Base-by-base conservation (phyloP, 1,140 invertebrate genomes). In the Drosophila setifemur region DNA sequence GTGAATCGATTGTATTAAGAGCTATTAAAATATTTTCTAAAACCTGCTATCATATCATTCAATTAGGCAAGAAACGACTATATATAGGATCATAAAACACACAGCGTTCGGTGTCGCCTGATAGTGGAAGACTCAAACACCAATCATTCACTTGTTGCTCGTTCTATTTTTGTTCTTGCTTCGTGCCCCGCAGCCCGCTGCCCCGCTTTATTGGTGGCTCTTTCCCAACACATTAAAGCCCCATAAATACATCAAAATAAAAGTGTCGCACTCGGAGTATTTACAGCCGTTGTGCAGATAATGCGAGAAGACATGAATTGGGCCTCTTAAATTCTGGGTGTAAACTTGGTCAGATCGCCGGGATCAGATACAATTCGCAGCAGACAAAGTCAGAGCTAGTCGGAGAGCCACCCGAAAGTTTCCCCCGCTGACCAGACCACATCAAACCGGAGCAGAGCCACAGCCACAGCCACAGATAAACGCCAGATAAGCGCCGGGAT, bases 11-110 rank as follows among this genome's bases (percentile, higher is more conserved):
- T 85, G 81, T 86, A 85, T 85, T 85, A 85, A 86, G 70, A 85
- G 79, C 81, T 86, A 85, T 85, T 85, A 85, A 85, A 85, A 85
- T 85, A 86, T 85, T 86, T 85, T 85, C 81, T 86, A 79, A 83
- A 79, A 63, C 70, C 81, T 71, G 60, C 79, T 85, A 86, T 85
- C 79, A 85, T 85, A 79, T 85, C 79, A 85, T 85, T 85, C 79
- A 86, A 85, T 85, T 85, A 86, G 81, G 79, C 79, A 85, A 86
- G 79, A 72, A 85, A 86, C 73, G 43, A 61, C 74, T 85, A 79
- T 79, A 85, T 85, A 86, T 86, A 72, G 70, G 54, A 85, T 68
- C 79, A 85, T 85, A 85, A 85, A 85, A 85, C 81, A 83, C 81
- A 83, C 73, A 85, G 31, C 55, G 75, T 74, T 72, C 69, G 67